Evolutionary conservation across 2,888 invertebrate species (phyloP), one percentile per base, ranked within the genome.

Genomic region (Petrolisthes manimaculis): DNA sequence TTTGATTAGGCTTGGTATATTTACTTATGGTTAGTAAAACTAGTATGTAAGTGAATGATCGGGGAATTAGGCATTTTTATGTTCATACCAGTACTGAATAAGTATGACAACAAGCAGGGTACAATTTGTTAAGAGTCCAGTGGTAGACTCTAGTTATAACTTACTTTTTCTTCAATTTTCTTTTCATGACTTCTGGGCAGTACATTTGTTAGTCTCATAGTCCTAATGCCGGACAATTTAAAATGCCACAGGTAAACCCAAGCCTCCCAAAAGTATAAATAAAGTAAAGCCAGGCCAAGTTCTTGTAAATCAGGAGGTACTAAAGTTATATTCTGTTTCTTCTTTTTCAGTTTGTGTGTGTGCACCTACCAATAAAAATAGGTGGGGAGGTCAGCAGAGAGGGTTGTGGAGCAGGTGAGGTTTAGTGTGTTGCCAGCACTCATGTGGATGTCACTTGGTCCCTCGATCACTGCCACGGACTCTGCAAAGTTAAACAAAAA

Each of bases 401-500:
- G 86, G 37, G 88, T 82, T 37, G 88, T 86, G 55, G 84, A 85
- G 37, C 91, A 91, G 18, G 89, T 89, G n/a, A 91, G 89, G 85
- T 89, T 91, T 82, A 91, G 88, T n/a, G 84, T 91, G 89, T 89
- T 91, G 18, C 91, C 91, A 3, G 89, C 83, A 53, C 89, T 91
- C 90, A 91, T 90, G 83, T 89, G 89, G 18, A 89, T 83, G 78
- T 89, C 87, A 1, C 84, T 37, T 0, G 89, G 86, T 0, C 91
- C 91, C 24, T 89, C 89, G 9, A 91, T 88, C 67, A 87, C 84
- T 8, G 91, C 90, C 54, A 83, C 37, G 0, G 90, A 88, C 77
- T 91, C 91, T 91, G 89, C 2, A 71, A 71, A 12, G 21, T n/a
- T 2, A 12, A 14, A 71, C 61, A 18, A 61, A 61, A 61, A 61